Base-by-base conservation (phyloP, 2,888 invertebrate species). In the Tetanocera ferruginea region DNA sequence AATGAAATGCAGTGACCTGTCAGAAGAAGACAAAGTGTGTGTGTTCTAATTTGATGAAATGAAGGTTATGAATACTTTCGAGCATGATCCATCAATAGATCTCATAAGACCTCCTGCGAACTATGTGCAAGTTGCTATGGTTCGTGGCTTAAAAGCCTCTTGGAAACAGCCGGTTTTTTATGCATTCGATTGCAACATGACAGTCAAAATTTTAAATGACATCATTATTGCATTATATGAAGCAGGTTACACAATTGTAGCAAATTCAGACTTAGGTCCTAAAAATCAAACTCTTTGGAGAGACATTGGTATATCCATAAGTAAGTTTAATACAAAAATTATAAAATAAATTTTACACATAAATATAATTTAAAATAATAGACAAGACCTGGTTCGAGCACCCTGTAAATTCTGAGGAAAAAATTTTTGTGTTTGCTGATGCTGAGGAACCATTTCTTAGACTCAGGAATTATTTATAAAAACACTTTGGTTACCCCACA, bases 71-170 rank as follows among this genome's bases (percentile, higher is more conserved):
- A 19, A 3, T n/a, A 23, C 17, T 3, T 67, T 34, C 14, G 43
- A 67, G 34, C 34, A 37, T 19, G 67, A 67, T 23, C 34, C 67
- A 1, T 19, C 34, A 5, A 67, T 37, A 6, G 43, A 67, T 8
- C 14, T 34, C 6, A 37, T 67, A 9, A 67, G 37, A 23, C 28
- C 3, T 8, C 43, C 43, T 4, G 17, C 2, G 14, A 37, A 67
- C n/a, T 67, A 67, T 23, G 37, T 37, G 34, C 67, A 70, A 25
- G 70, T 70, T 19, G 51, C 51, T 23, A 19, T 70, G 49, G 51
- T 49, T 14, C 51, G 70, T 51, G 70, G 70, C 14, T 28, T 70
- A 51, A 49, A 25, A 23, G 23, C 49, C 9, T 70, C 43, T n/a
- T 70, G 49, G 49, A 51, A 28, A 23, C 25, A 70, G 17, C 52